Base-by-base conservation (phyloP, 2,888 invertebrate species). In the Anoncus sp. region DNA sequence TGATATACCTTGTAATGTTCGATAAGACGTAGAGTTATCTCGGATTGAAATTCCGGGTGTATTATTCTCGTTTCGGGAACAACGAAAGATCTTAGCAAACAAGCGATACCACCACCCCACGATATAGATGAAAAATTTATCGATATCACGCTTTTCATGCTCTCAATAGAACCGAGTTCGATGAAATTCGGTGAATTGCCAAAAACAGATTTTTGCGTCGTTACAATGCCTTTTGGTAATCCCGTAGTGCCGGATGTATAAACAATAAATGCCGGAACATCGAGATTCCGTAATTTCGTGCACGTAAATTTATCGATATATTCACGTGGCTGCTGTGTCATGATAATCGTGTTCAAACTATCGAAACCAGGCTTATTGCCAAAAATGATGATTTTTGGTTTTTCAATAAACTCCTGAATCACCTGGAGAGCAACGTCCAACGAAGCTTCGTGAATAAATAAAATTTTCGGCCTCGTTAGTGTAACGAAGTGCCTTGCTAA, bases 161-260 rank as follows among this genome's bases (percentile, higher is more conserved):
- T n/a, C n/a, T n/a, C n/a, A n/a, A n/a, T n/a, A n/a, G n/a, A n/a
- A n/a, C 24, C 14, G 24, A 10, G 24, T 14, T 53, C 14, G 1
- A 5, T n/a, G 27, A 53, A 2, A 14, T 53, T 53, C 24, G 31
- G 31, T 7, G 22, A n/a, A 14, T 14, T 53, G 12, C 53, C 24
- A 5, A 53, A n/a, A 7, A 87, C 3, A 10, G 78, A 22, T 4
- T 63, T 40, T 35, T 88, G 85, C 1, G 87, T 82, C 0, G 87
- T 35, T 12, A 84, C 79, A 0, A 86, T 84, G 1, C 86, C 87
- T 22, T 90, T 90, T 0, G 89, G 86, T 10, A 83, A 38, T 0
- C 87, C 89, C 0, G 88, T 89, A 0, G 87, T 88, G 1, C 89
- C 90, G 0, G 89, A 89, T 0, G 89, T 87, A 38, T 84, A 88